Base-by-base conservation (phyloP, 2,888 invertebrate genomes). In the Lottia gigantea region DNA sequence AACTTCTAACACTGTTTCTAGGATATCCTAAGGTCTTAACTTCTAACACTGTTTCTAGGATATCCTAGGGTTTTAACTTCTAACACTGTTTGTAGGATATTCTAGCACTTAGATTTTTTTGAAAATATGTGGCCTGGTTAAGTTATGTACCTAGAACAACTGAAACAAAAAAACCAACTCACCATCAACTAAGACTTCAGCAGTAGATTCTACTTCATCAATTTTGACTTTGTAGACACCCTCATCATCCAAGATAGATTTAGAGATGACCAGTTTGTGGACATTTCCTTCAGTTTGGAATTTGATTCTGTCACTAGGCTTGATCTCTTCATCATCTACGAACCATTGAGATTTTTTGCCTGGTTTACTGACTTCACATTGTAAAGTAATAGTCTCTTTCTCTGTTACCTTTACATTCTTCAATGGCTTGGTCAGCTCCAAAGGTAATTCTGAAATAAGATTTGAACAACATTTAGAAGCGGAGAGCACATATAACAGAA, bases 311-410 rank as follows among this genome's bases (percentile, higher is more conserved):
- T 83, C 84, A 61, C 78, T 78, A 26, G 80, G 78, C 12, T 68
- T 77, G 40, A 87, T 78, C 46, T 77, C 78, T 55, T 82, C 78
- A 49, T 82, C 85, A 69, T 86, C 82, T 66, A 82, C 74, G 76
- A 74, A 81, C 91, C 91, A 88, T 40, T 78, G 77, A 25, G 85
- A 85, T 47, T 80, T 80, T 71, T 81, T 79, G 75, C 81, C 79
- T 15, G 84, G 83, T 71, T 84, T 83, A 75, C 78, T 83, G 70
- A 87, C 77, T 73, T 87, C 84, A 78, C 85, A 85, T 68, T 82
- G 83, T 67, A 87, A 73, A 62, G 77, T 78, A 4, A 83, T 75
- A 55, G 81, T 81, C 64, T 84, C 81, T 46, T 82, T 78, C 68
- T 86, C 86, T 25, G 71, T 81, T 26, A 84, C 82, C 14, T 80